Base-by-base conservation (phyloP, 2,797 vertebrate genomes). In the Cyprinella venusta region DNA sequence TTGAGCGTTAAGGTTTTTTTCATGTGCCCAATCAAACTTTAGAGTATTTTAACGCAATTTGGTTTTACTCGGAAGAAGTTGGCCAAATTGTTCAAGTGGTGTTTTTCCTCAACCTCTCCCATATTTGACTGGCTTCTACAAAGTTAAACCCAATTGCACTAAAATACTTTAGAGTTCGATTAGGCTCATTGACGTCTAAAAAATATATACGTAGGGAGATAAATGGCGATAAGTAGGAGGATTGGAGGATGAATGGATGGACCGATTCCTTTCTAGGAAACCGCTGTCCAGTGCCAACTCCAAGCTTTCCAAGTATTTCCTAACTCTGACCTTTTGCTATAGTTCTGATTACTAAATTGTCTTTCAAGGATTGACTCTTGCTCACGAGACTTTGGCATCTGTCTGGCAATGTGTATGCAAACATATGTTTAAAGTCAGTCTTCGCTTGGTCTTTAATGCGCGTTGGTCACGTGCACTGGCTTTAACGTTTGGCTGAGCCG, bases 281-380 rank as follows among this genome's bases (percentile, higher is more conserved):
- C 54, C 38, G 59, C 56, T 69, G 54, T 45, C 13, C 26, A 1
- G 6, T 59, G 48, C 68, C 68, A 83, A 45, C 2, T 61, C 24
- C 6, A 68, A 65, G 61, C 72, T 70, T 85, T 76, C 50, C 48
- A 69, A 70, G 76, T 45, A 76, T 52, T 76, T 12, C 24, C 69
- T 24, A 48, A 30, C 18, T 45, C 24, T 4, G 8, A 8, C 18
- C 18, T n/a, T 61, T 61, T 0, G 2, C 5, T 26, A n/a, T n/a
- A 26, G 59, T 2, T 6, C 59, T 61, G 59, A 61, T 15, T 24
- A 26, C 59, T 63, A 63, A 63, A 30, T 63, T 56, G 26, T 82
- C 80, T 21, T 45, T 59, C 30, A 12, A 80, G 38, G n/a, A 61
- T 45, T 80, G 19, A 21, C 13, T 65, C 70, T 18, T 52, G 21